phyloP scores from a whole-genome alignment of 2,113 vertebrate species.

The Lamprotornis superbus region DNA sequence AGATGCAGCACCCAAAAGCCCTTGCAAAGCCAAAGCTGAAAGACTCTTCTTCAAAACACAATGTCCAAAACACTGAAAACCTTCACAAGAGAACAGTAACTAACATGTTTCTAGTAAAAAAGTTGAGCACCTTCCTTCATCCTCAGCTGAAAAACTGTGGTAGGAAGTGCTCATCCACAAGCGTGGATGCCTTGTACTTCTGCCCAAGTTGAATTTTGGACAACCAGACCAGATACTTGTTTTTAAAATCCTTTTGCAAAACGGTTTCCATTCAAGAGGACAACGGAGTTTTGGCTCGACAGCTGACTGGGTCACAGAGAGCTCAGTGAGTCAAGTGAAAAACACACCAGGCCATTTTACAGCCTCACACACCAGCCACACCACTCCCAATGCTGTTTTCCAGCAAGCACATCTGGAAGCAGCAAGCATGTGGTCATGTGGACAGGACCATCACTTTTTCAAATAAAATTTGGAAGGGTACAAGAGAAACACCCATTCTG shows the following conservation, averaged over 20 bases:
- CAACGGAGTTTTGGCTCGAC: fast-evolving
- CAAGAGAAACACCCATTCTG: not conserved
- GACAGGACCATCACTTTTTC: fast-evolving
- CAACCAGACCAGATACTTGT: not conserved
- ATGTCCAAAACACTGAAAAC: not conserved
- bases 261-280: not conserved
- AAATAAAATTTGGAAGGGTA: not conserved
- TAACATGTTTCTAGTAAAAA: not conserved
- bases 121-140: not conserved
- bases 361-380: not conserved
- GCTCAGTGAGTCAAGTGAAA: not conserved
- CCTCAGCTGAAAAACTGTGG: not conserved
- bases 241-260: not conserved
- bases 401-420: not conserved
- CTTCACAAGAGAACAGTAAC: not conserved
- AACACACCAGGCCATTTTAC: not conserved
- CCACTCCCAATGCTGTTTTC: not conserved
- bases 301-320: not conserved
- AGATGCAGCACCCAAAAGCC: not conserved
- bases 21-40: not conserved
- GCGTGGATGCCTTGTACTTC: fast-evolving
- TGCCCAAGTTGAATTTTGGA: not conserved
- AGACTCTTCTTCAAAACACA: not conserved
- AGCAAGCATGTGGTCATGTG: fast-evolving
- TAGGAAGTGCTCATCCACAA: not conserved